Conservation (phyloP, 2,113 vertebrate genomes). For the Psammodynastes pulverulentus region DNA sequence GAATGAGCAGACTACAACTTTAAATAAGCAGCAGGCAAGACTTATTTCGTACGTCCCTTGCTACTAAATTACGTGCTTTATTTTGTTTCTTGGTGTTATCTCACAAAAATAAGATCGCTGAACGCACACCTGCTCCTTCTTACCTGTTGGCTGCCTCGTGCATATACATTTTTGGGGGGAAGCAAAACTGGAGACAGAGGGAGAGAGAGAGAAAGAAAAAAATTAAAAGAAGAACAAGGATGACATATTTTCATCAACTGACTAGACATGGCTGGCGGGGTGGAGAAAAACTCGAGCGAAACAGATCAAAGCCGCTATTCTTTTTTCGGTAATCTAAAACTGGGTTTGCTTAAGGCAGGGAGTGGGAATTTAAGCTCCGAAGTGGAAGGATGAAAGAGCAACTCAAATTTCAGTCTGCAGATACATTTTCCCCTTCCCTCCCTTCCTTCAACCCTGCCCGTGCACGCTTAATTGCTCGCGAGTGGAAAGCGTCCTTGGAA, state of each 20-base stretch:
- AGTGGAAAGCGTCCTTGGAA: slow-evolving; percentile 30
- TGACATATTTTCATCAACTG: background rate
- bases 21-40: background rate
- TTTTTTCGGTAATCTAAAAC: background rate
- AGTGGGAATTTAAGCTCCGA: background rate
- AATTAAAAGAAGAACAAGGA: background rate
- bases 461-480: slow-evolving; percentile 22
- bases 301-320: background rate
- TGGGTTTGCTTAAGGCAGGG: background rate
- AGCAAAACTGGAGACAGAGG: background rate
- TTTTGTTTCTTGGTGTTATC: background rate
- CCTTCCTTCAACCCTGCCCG: background rate
- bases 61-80: background rate
- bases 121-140: background rate
- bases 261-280: too few species aligned
- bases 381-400: background rate
- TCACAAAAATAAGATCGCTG: background rate
- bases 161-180: background rate
- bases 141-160: background rate
- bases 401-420: background rate
- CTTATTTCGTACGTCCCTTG: background rate
- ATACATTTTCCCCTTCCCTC: background rate
- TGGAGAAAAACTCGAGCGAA: background rate
- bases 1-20: background rate
- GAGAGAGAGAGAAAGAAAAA: too few species aligned